Percentiles rank a stretch among this genome's conserved stretches.
These are phyloP conservation scores for Luperina nickerlii DNA, from an alignment of 2,888 invertebrate genomes.

Conservation along the genomic window DNA sequence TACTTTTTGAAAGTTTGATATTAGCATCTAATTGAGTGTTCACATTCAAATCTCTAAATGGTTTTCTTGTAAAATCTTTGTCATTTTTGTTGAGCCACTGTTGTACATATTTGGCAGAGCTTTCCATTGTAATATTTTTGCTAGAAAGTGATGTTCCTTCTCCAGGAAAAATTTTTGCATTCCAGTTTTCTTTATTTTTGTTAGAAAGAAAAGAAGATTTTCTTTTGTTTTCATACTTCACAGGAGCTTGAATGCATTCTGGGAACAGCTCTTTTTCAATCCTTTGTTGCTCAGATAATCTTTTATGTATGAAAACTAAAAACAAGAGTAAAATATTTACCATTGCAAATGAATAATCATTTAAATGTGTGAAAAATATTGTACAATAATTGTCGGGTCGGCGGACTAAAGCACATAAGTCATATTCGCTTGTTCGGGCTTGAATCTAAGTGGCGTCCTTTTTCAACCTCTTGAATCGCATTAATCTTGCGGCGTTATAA, in stretches of 20 bases:
- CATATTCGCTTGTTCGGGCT: no score
- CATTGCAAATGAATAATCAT: not conserved
- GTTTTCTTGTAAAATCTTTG: slow-evolving; percentile 73
- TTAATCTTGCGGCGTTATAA: no score
- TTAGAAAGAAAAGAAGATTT: slow-evolving; percentile 71
- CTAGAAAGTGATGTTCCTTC: slow-evolving; percentile 71
- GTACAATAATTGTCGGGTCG: no score
- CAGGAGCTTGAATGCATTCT: slow-evolving; percentile 84
- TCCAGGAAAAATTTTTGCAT: slow-evolving; percentile 72
- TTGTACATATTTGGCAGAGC: slow-evolving; percentile 76
- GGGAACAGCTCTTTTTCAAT: slow-evolving; percentile 85
- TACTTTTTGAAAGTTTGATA: slow-evolving; percentile 11
- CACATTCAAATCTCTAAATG: slow-evolving; percentile 80
- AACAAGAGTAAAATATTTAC: slow-evolving; percentile 43
- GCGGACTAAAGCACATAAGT: no score
- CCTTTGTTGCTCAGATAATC: slow-evolving; percentile 81
- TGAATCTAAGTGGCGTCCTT: no score
- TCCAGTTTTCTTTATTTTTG: slow-evolving; percentile 76
- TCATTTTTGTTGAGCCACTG: slow-evolving; percentile 81
- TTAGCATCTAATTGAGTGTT: slow-evolving; percentile 67
- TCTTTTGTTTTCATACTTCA: slow-evolving; percentile 83
- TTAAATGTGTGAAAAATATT: not conserved
- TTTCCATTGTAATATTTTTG: slow-evolving; percentile 75
- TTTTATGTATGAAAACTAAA: slow-evolving; percentile 78
- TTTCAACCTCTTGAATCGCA: no score